Evolutionary conservation across 2,113 vertebrate genomes (phyloP).

Genomic region (Anas platyrhynchos): DNA sequence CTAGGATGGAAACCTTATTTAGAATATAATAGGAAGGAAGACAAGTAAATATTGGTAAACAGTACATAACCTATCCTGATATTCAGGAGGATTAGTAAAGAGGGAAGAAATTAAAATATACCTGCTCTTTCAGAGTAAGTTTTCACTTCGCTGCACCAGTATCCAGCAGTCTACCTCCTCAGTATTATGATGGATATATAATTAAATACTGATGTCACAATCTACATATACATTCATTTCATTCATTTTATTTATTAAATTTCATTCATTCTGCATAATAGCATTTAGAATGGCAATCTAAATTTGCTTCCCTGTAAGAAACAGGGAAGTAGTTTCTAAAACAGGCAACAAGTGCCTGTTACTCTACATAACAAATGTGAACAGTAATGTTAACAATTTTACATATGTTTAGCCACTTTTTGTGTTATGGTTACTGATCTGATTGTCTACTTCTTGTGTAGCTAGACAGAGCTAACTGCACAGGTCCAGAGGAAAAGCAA

Average conservation of each 20-base stretch:
- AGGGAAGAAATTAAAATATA: constrained; percentile 18
- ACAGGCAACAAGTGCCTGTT: accelerated
- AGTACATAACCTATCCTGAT: not conserved
- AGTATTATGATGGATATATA: constrained; percentile 8
- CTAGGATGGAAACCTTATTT: not conserved
- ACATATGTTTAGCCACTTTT: too few relatives aligned
- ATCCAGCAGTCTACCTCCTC: constrained; percentile 26
- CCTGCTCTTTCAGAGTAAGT: not conserved
- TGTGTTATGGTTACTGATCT: not conserved
- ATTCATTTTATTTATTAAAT: constrained; percentile 27
- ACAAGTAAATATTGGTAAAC: not conserved
- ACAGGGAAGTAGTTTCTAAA: constrained; percentile 10
- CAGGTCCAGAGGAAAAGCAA: not conserved
- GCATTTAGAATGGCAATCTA: constrained; percentile 20
- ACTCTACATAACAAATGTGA: not conserved
- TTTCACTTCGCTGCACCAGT: not conserved
- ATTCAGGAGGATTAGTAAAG: constrained; percentile 20
- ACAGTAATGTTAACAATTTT: not conserved
- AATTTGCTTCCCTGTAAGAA: not conserved
- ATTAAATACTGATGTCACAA: constrained; percentile 58
- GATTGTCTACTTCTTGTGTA: not conserved
- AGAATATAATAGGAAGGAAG: not conserved
- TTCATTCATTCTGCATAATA: not conserved
- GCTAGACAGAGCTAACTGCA: not conserved
- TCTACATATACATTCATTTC: constrained; percentile 35